A percentile compares a stretch with the other conserved stretches of the same genome.
Evolutionary conservation across 2,888 invertebrate genomes (phyloP).

Genomic region (Escarpia spicata): DNA sequence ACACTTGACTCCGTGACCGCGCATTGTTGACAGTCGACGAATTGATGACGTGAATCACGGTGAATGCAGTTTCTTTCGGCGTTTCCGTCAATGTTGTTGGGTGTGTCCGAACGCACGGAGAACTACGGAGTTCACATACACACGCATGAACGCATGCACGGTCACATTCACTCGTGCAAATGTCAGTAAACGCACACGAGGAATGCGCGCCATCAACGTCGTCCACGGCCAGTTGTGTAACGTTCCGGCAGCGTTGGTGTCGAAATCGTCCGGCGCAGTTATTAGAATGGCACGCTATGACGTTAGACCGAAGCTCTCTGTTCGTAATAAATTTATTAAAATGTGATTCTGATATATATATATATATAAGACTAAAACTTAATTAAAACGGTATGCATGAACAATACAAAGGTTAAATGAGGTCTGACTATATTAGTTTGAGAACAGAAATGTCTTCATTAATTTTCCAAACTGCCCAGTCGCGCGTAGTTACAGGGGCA

Average conservation of each 20-base stretch:
- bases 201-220: background rate
- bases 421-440: too few species aligned
- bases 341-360: too few species aligned
- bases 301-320: too few species aligned
- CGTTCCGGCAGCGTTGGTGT: background rate
- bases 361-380: too few species aligned
- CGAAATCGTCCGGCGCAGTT: background rate
- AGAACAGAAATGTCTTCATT: too few species aligned
- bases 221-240: background rate
- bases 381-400: too few species aligned
- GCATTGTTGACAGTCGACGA: background rate
- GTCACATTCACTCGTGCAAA: background rate
- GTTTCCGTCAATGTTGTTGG: background rate
- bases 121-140: background rate
- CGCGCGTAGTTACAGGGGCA: too few species aligned
- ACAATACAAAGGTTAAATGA: too few species aligned
- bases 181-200: background rate
- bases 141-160: background rate
- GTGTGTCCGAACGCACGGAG: background rate
- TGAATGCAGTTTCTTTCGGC: background rate
- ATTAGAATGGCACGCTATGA: background rate
- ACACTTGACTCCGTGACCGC: background rate
- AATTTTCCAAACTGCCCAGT: too few species aligned
- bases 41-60: background rate
- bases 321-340: too few species aligned